Conservation (phyloP, 2,797 vertebrate species). For the Pterois miles region DNA sequence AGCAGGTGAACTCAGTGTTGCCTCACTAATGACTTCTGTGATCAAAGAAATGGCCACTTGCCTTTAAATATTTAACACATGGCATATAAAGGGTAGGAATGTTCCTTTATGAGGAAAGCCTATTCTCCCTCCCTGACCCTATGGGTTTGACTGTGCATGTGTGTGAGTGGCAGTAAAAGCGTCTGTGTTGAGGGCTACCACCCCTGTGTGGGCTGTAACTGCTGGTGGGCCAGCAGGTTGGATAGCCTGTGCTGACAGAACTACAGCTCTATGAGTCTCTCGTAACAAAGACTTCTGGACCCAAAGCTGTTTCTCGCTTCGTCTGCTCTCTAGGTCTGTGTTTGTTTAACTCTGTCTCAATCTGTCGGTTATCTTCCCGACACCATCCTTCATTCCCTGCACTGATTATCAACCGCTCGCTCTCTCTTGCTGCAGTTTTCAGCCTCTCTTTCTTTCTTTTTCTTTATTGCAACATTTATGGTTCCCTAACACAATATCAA, state of each 20-base stretch:
- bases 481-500: slow-evolving; percentile 16
- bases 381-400: slow-evolving; percentile 5
- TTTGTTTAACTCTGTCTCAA: slow-evolving; percentile 23
- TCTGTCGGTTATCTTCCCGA: background rate
- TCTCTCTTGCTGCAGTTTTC: background rate
- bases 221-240: slow-evolving; percentile 36
- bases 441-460: background rate
- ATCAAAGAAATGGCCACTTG: slow-evolving; percentile 61
- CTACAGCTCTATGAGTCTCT: slow-evolving; percentile 13
- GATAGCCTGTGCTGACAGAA: slow-evolving; percentile 36
- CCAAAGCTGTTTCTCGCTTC: slow-evolving; percentile 6
- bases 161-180: slow-evolving; percentile 56
- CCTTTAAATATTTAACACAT: slow-evolving; percentile 59
- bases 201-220: slow-evolving; percentile 47
- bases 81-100: slow-evolving; percentile 61
- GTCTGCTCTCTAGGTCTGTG: slow-evolving; percentile 16
- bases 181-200: slow-evolving; percentile 9
- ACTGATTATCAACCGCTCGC: background rate
- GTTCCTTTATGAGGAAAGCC: slow-evolving; percentile 60
- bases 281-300: slow-evolving; percentile 17
- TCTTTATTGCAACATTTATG: slow-evolving; percentile 27
- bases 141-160: slow-evolving; percentile 2
- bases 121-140: slow-evolving; percentile 36
- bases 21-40: slow-evolving; percentile 47
- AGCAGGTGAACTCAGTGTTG: slow-evolving; percentile 35